Percentiles rank a stretch among this genome's conserved stretches.
Conservation (phyloP, 2,797 vertebrate species). For the Onychomys arenicola region DNA sequence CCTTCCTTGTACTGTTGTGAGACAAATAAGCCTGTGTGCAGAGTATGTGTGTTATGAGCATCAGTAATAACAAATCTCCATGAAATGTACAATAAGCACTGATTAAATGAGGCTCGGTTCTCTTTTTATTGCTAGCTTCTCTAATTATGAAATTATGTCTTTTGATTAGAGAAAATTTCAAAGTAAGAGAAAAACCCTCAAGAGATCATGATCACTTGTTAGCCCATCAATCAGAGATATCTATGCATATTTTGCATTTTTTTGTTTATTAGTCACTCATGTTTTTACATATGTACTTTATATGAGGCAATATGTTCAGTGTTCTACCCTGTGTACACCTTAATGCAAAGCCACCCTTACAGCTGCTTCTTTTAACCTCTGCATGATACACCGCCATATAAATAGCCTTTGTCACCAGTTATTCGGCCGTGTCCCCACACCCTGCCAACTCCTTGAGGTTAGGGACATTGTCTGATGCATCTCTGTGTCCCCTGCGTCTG, state of each 20-base stretch:
- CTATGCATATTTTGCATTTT: conserved; percentile 29
- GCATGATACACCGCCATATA: background rate
- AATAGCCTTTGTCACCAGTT: conserved; percentile 56
- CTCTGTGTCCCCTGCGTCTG: background rate
- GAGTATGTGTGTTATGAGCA: background rate
- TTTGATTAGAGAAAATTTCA: background rate
- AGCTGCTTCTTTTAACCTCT: background rate
- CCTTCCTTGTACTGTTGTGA: conserved; percentile 1
- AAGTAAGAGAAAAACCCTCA: conserved; percentile 22
- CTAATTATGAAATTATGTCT: conserved; percentile 42
- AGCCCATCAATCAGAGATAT: background rate
- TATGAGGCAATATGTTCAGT: background rate
- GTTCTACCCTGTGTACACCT: background rate
- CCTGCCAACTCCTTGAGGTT: conserved; percentile 33
- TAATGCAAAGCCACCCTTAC: conserved; percentile 39
- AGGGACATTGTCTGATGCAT: background rate
- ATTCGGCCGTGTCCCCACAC: background rate
- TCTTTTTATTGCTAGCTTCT: conserved; percentile 33
- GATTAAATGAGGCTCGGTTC: background rate
- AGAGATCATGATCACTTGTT: background rate
- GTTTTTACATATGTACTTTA: conserved; percentile 13
- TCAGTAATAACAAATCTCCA: background rate
- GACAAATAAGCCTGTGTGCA: background rate
- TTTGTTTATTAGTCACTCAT: conserved; percentile 20
- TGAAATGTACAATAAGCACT: background rate